These are phyloP conservation scores for Oryctolagus cuniculus DNA, from an alignment of 2,113 vertebrate genomes.

Conservation along the genomic window mOryCun1.1 NC_091433.1:16865001-16865500, in stretches of 20 bases:
- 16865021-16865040: constrained; percentile 57
- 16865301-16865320: constrained; percentile 65
- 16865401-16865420: constrained; percentile 72
- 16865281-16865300: constrained; percentile 60
- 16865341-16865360: background rate
- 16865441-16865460: constrained; percentile 96
- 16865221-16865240: constrained; percentile 32
- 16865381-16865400: constrained; percentile 50
- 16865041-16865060: constrained; percentile 64
- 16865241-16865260: constrained; percentile 44
- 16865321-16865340: constrained; percentile 58
- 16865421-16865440: constrained; percentile 95
- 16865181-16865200: constrained; percentile 9
- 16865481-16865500: constrained; percentile 96
- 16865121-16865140: background rate
- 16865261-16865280: constrained; percentile 65
- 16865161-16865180: constrained; percentile 15
- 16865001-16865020: background rate
- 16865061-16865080: background rate
- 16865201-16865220: constrained; percentile 45
- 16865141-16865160: constrained; percentile 28
- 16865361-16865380: constrained; percentile 38
- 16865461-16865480: constrained; percentile 98
- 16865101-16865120: background rate
- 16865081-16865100: constrained; percentile 53